A percentile compares a stretch with the other conserved stretches of the same genome.
Conservation (phyloP, 2,113 vertebrate species). For the Phyllostomus hastatus region DNA sequence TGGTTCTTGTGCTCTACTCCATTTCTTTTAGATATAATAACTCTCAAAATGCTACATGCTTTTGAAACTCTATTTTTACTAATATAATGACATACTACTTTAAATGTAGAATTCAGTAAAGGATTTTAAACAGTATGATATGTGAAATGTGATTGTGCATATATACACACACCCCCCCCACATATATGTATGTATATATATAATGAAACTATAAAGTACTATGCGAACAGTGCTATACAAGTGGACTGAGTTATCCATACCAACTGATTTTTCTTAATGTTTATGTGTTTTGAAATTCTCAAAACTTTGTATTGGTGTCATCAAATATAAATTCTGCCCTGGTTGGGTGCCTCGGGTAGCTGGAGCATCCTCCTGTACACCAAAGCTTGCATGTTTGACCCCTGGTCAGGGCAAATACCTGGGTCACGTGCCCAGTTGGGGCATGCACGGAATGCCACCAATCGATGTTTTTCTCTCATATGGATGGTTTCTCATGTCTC, state of each 20-base stretch:
- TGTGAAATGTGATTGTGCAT: background rate
- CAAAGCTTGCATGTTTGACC: too few species aligned
- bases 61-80: background rate
- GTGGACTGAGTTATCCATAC: background rate
- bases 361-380: too few species aligned
- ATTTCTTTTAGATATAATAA: background rate
- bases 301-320: background rate
- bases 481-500: too few species aligned
- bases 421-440: too few species aligned
- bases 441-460: too few species aligned
- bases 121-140: background rate
- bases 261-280: background rate
- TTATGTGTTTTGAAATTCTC: background rate
- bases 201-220: background rate
- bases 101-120: background rate
- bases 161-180: background rate
- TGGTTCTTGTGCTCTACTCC: background rate
- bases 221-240: background rate
- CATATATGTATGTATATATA: background rate
- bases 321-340: background rate
- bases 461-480: too few species aligned
- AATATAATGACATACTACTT: background rate
- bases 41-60: background rate
- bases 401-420: too few species aligned
- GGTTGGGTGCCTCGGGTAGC: too few species aligned